Evolutionary conservation across 2,113 vertebrate species (phyloP).

Genomic region (Crotalus viridis): DNA sequence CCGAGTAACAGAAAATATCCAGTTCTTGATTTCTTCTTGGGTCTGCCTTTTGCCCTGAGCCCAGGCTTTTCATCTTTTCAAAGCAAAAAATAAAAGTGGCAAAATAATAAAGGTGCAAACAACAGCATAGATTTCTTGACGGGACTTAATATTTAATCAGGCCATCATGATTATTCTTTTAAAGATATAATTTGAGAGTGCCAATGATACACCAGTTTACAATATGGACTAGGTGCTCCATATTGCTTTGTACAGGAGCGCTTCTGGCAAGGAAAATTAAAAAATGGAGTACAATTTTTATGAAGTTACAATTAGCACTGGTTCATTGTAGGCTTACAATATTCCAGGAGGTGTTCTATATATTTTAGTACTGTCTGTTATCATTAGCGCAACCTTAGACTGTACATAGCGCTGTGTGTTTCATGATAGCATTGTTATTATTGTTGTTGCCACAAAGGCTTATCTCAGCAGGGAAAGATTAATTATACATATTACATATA

Average conservation of each 20-base stretch:
- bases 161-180: constrained; percentile 11
- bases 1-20: background rate
- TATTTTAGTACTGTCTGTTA: background rate
- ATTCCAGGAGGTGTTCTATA: background rate
- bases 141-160: background rate
- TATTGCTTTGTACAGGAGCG: constrained; percentile 12
- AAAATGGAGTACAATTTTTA: background rate
- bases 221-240: constrained; percentile 24
- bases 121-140: background rate
- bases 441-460: background rate
- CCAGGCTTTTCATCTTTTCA: background rate
- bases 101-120: constrained; percentile 2
- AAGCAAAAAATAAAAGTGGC: constrained; percentile 23
- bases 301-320: constrained; percentile 1
- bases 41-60: background rate
- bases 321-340: constrained; percentile 1
- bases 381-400: background rate
- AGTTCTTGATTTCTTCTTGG: background rate
- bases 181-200: constrained; percentile 20
- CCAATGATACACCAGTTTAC: constrained; percentile 40
- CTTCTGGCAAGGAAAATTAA: background rate
- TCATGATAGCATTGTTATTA: background rate
- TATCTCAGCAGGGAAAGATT: background rate
- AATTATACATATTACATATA: background rate
- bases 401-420: background rate